These are phyloP conservation scores for Apaloderma vittatum DNA, from an alignment of 2,113 vertebrate genomes.

Conservation along the genomic window DNA sequence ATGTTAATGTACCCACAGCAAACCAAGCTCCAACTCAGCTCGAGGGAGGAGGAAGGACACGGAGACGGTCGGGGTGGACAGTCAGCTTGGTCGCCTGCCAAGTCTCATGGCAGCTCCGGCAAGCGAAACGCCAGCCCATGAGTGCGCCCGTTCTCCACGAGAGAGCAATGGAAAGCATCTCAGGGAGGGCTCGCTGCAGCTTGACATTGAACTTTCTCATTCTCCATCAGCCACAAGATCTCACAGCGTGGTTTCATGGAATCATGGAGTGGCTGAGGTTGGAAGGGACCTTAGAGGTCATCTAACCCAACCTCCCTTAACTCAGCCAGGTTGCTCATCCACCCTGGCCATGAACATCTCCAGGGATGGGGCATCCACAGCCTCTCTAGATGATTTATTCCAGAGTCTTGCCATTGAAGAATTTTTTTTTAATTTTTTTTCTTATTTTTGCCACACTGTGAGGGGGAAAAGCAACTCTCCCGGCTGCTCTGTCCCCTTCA, in stretches of 20 bases:
- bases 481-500: background rate
- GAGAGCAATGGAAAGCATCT: background rate
- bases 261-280: too few species aligned
- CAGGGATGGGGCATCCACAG: too few species aligned
- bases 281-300: too few species aligned
- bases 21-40: background rate
- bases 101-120: background rate
- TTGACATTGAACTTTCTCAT: background rate
- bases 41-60: background rate
- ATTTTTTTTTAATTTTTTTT: too few species aligned
- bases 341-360: too few species aligned
- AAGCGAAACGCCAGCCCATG: background rate
- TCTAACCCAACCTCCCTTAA: too few species aligned
- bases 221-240: background rate
- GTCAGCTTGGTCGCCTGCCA: background rate
- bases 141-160: fast-evolving
- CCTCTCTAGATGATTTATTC: too few species aligned
- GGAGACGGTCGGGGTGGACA: background rate
- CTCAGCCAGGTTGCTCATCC: too few species aligned
- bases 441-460: background rate
- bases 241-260: background rate
- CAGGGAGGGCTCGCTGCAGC: background rate
- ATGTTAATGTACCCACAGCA: background rate
- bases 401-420: too few species aligned
- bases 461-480: background rate